Evolutionary conservation across 1,140 invertebrate species (phyloP).

Genomic region (Coptotermes formosanus): DNA sequence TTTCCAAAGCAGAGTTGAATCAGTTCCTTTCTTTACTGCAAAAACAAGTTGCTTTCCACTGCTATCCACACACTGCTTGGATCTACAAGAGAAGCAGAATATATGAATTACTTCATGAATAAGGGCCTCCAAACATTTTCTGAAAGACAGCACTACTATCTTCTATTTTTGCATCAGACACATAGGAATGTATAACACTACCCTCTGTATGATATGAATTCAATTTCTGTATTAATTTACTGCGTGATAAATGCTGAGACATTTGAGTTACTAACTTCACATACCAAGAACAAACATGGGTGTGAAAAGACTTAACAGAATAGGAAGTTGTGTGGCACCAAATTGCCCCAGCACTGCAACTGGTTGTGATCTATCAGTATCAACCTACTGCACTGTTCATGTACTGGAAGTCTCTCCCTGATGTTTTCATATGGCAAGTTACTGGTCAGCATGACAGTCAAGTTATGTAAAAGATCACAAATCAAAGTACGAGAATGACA

Average conservation of each 20-base stretch:
- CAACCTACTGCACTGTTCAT: too few species aligned
- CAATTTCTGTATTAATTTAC: not conserved
- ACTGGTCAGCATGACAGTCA: not conserved
- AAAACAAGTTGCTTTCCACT: constrained; percentile 65
- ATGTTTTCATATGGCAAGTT: too few species aligned
- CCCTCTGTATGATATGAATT: not conserved
- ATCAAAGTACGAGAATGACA: too few species aligned
- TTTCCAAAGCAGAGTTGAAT: constrained; percentile 66
- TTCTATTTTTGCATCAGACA: too few species aligned
- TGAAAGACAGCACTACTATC: too few species aligned
- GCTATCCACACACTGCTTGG: constrained; percentile 56
- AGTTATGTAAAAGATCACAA: not conserved
- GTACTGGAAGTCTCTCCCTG: too few species aligned
- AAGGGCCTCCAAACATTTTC: too few species aligned
- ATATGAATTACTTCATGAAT: not conserved
- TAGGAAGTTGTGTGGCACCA: too few species aligned
- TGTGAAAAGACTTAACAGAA: not conserved
- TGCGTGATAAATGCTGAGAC: too few species aligned
- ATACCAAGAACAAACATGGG: not conserved
- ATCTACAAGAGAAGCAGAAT: constrained; percentile 45
- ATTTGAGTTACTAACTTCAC: not conserved
- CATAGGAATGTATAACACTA: not conserved
- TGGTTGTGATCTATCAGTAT: too few species aligned
- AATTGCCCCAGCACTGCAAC: too few species aligned
- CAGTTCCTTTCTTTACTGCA: constrained; percentile 62